Conservation (phyloP, 1,140 invertebrate genomes). For the Doryteuthis pealeii region DNA sequence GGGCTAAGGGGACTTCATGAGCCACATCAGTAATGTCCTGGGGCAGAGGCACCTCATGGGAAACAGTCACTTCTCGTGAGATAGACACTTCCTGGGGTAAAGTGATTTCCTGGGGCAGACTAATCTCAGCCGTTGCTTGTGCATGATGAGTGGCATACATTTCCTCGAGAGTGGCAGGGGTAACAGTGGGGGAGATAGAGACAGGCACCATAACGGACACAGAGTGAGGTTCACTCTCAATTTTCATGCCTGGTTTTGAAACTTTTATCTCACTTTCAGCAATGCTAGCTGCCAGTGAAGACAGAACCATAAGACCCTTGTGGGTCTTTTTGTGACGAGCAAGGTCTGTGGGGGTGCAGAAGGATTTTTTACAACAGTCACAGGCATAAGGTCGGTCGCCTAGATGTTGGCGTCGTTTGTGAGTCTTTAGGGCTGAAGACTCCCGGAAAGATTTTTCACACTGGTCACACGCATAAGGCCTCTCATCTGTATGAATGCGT, state of each 20-base stretch:
- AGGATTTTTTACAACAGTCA: background rate
- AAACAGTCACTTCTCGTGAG: background rate
- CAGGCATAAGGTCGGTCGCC: background rate
- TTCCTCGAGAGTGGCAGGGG: background rate
- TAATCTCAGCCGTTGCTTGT: background rate
- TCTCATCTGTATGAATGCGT: conserved; percentile 63
- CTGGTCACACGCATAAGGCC: conserved; percentile 62
- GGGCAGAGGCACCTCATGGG: background rate
- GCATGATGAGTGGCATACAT: no score
- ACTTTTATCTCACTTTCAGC: background rate
- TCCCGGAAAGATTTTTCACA: conserved; percentile 57
- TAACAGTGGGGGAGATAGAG: background rate
- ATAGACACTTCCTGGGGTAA: background rate
- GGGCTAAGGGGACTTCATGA: background rate
- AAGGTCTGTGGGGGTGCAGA: background rate
- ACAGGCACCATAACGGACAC: background rate
- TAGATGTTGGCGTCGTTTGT: background rate
- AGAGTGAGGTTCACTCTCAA: background rate
- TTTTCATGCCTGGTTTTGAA: background rate
- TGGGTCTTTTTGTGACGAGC: background rate
- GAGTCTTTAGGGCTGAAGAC: background rate
- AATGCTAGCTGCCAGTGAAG: background rate
- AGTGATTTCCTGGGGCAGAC: background rate
- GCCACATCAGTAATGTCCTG: background rate
- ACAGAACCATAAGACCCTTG: background rate